Evolutionary conservation across 2,888 invertebrate genomes (phyloP).

Genomic region (Chymomyza caudatula): DNA sequence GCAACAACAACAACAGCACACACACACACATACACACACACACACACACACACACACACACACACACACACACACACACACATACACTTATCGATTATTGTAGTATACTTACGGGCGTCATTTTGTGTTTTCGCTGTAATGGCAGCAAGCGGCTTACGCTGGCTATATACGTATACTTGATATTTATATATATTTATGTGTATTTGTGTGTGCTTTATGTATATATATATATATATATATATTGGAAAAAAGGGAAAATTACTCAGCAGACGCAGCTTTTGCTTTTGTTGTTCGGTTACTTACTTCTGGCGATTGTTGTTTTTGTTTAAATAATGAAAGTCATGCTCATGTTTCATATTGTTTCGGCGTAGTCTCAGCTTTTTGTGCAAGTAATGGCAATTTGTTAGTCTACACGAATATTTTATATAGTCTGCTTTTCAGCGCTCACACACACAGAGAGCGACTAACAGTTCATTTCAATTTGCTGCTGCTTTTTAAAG

Average conservation of each 20-base stretch:
- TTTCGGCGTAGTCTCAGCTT: background rate
- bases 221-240: background rate
- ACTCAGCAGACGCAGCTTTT: conserved; percentile 16
- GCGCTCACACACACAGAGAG: background rate
- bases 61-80: conserved; percentile 11
- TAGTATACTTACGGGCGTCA: conserved; percentile 63
- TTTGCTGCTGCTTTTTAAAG: background rate
- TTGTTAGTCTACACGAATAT: conserved; percentile 38
- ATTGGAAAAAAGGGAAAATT: conserved; percentile 15
- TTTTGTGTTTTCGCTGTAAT: conserved; percentile 32
- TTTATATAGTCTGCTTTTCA: conserved; percentile 41
- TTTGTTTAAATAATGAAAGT: conserved; percentile 34
- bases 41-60: conserved; percentile 2
- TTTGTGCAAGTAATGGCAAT: conserved; percentile 55
- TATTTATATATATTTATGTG: conserved; percentile 1
- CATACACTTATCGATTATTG: conserved; percentile 65
- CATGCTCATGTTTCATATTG: conserved; percentile 43
- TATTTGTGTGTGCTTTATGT: conserved; percentile 7
- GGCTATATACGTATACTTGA: background rate
- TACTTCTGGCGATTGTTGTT: background rate
- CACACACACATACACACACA: conserved; percentile 18
- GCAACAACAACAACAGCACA: conserved; percentile 10
- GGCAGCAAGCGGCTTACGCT: conserved; percentile 31
- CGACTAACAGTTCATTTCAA: background rate
- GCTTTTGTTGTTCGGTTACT: background rate